Evolutionary conservation across 2,113 vertebrate genomes (phyloP).

Genomic region (Istiophorus platypterus): DNA sequence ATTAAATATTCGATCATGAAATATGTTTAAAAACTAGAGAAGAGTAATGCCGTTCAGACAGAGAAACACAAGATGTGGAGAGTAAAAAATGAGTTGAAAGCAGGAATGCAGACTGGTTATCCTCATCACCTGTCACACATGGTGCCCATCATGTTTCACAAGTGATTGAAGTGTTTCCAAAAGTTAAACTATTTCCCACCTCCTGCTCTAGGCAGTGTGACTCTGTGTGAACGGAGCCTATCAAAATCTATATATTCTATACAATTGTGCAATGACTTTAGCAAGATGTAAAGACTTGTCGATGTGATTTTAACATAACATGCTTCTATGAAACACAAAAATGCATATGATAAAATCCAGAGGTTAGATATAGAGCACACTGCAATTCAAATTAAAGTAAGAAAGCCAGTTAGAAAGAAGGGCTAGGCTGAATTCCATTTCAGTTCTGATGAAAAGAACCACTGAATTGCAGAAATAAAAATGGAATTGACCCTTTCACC

Average conservation of each 20-base stretch:
- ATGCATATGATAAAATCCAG: conserved; percentile 52
- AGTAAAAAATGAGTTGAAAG: conserved; percentile 16
- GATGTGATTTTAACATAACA: conserved; percentile 52
- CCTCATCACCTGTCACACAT: background rate
- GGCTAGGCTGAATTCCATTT: conserved; percentile 77
- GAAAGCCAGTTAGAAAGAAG: conserved; percentile 75
- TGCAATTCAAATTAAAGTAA: conserved; percentile 68
- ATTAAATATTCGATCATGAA: background rate
- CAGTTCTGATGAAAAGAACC: conserved; percentile 27
- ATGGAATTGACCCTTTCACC: conserved; percentile 74
- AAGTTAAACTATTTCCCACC: background rate
- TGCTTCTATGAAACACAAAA: conserved; percentile 57
- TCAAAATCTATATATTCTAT: background rate
- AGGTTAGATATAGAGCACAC: conserved; percentile 71
- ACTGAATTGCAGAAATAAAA: conserved; percentile 37
- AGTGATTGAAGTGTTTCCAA: background rate
- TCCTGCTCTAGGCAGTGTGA: background rate
- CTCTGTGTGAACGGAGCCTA: conserved; percentile 38
- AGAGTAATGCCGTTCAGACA: conserved; percentile 44
- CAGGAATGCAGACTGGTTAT: conserved; percentile 42
- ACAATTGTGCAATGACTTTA: conserved; percentile 63
- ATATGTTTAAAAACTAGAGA: conserved; percentile 21
- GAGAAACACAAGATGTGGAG: conserved; percentile 33
- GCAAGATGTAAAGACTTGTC: conserved; percentile 38
- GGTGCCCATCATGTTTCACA: background rate